phyloP scores from a whole-genome alignment of 1,140 invertebrate genomes.

The Ridgeia piscesae region DNA sequence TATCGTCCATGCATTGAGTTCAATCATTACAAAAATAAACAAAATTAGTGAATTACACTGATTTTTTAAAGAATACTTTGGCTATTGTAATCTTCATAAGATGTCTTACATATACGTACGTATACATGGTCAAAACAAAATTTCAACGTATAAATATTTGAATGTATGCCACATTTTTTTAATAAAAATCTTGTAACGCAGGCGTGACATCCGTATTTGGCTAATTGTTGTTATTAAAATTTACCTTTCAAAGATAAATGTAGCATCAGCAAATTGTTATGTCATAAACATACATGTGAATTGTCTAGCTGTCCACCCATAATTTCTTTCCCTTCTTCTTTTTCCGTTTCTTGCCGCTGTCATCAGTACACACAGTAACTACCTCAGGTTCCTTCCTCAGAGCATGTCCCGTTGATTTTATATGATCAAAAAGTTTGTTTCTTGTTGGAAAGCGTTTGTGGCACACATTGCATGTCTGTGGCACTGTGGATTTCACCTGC shows the following conservation, averaged over 20 bases:
- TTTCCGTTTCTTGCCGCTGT: background rate
- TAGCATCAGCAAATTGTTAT: background rate
- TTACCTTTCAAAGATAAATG: background rate
- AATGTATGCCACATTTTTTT: background rate
- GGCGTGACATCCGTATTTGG: background rate
- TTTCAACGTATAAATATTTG: background rate
- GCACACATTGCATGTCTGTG: slow-evolving; percentile 41
- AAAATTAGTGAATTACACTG: background rate
- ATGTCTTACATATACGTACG: too few species aligned
- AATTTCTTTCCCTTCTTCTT: slow-evolving; percentile 20
- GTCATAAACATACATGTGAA: background rate
- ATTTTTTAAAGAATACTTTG: too few species aligned
- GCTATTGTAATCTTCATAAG: background rate
- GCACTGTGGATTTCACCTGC: background rate
- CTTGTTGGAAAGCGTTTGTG: slow-evolving; percentile 39
- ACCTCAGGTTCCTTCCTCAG: slow-evolving; percentile 19
- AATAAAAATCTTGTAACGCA: background rate
- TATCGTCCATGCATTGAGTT: background rate
- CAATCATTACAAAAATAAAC: background rate
- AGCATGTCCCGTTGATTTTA: slow-evolving; percentile 48
- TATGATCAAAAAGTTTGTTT: slow-evolving; percentile 53
- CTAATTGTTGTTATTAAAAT: background rate
- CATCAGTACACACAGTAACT: background rate
- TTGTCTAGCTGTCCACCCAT: background rate
- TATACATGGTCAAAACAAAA: background rate